Percentiles rank a stretch among this genome's conserved stretches.
Evolutionary conservation across 1,140 invertebrate genomes (phyloP).

Genomic region (Temnothorax nylanderi): DNA sequence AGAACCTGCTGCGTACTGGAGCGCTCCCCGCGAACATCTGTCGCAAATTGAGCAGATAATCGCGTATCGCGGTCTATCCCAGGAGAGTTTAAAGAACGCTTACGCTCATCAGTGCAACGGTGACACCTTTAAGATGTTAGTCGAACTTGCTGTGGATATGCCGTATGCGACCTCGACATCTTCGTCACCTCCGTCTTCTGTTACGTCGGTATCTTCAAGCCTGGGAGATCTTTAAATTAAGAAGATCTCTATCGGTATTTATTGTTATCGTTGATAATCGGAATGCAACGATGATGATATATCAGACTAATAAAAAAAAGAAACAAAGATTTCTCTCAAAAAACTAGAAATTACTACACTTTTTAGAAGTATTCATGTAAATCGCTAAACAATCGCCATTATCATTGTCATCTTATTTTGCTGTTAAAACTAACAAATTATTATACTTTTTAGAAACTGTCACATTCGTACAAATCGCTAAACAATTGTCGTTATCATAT

Average conservation of each 20-base stretch:
- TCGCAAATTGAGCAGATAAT: constrained; percentile 14
- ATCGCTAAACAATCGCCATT: not conserved
- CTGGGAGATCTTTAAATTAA: not conserved
- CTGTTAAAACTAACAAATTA: not conserved
- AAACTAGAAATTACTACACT: not conserved
- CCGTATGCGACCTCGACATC: no score
- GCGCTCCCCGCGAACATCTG: constrained; percentile 79
- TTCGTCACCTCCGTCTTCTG: not conserved
- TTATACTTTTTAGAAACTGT: not conserved
- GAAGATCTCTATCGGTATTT: not conserved
- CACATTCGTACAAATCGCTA: not conserved
- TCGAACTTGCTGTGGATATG: not conserved
- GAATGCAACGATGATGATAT: no score
- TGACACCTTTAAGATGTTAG: not conserved
- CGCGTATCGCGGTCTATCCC: constrained; percentile 51
- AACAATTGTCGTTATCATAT: not conserved
- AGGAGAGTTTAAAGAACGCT: not conserved
- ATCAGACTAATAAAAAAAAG: not conserved
- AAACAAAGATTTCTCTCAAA: not conserved
- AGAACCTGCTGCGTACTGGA: constrained; percentile 79
- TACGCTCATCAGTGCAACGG: not conserved
- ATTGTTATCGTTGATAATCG: not conserved
- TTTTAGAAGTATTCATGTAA: not conserved
- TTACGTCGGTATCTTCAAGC: not conserved
- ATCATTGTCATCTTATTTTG: not conserved